Evolutionary conservation across 2,113 vertebrate species (phyloP).

Genomic region (Eulemur macaco): DNA sequence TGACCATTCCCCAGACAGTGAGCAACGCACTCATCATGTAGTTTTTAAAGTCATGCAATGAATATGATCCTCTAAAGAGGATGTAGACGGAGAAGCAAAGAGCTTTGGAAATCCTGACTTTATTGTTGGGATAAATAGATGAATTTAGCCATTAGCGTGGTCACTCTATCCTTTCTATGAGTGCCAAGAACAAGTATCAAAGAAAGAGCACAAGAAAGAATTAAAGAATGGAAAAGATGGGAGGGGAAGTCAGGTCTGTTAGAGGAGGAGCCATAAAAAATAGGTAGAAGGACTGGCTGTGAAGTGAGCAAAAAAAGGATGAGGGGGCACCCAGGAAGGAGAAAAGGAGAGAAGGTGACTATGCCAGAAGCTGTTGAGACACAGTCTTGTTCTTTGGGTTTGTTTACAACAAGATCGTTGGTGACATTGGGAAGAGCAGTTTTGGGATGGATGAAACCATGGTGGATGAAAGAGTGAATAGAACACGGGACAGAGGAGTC

Average conservation of each 20-base stretch:
- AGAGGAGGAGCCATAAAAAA: background rate
- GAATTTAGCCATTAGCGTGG: background rate
- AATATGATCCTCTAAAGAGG: background rate
- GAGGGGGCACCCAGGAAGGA: background rate
- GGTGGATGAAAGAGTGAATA: background rate
- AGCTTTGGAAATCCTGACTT: background rate
- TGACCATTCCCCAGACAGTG: too few relatives aligned
- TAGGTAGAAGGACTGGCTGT: background rate
- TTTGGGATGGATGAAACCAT: background rate
- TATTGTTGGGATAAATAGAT: slow-evolving; percentile 40
- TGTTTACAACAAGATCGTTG: background rate
- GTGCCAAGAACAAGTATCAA: background rate
- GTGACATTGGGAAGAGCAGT: background rate
- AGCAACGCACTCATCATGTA: too few relatives aligned
- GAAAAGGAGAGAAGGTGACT: background rate
- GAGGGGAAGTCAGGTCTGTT: background rate
- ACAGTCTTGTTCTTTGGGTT: background rate
- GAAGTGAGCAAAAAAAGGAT: background rate
- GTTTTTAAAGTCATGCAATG: background rate
- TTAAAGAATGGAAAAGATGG: background rate
- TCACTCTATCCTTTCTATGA: background rate
- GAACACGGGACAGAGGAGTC: background rate
- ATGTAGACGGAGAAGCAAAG: background rate
- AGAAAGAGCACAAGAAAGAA: background rate
- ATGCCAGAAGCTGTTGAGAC: background rate